These are phyloP conservation scores for Dreissena rostriformis DNA, from an alignment of 1,140 invertebrate genomes.

Conservation along the genomic window DNA sequence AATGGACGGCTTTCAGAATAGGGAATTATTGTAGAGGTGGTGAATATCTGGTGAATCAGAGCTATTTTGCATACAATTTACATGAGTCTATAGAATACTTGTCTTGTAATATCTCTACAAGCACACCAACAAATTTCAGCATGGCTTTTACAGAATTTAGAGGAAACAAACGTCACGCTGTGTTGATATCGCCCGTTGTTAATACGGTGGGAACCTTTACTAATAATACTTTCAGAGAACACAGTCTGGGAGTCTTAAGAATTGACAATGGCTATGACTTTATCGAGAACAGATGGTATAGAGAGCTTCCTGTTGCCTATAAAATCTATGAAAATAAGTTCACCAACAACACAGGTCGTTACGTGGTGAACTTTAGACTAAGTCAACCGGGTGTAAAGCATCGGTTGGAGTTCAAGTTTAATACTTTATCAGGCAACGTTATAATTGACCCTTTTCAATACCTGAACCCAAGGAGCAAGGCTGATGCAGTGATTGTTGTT, in stretches of 20 bases:
- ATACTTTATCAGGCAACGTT: slow-evolving; percentile 92
- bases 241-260: slow-evolving; percentile 91
- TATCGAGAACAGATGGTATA: slow-evolving; percentile 80
- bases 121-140: slow-evolving; percentile 73
- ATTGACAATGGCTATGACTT: slow-evolving; percentile 90
- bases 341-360: slow-evolving; percentile 91
- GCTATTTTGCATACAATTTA: slow-evolving; percentile 71
- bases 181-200: slow-evolving; percentile 77
- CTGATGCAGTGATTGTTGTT: slow-evolving; percentile 94
- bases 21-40: slow-evolving; percentile 79
- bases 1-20: slow-evolving; percentile 76
- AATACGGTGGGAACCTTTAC: slow-evolving; percentile 79
- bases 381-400: slow-evolving; percentile 93
- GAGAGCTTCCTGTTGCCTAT: slow-evolving; percentile 82
- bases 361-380: slow-evolving; percentile 92
- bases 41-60: slow-evolving; percentile 75
- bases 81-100: slow-evolving; percentile 78
- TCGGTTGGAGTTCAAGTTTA: slow-evolving; percentile 92
- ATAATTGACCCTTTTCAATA: slow-evolving; percentile 92
- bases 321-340: slow-evolving; percentile 95
- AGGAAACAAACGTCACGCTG: slow-evolving; percentile 75
- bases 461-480: slow-evolving; percentile 88
- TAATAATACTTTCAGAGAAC: slow-evolving; percentile 91
- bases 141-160: slow-evolving; percentile 77
- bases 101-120: slow-evolving; percentile 76